Evolutionary conservation across 2,113 vertebrate species (phyloP), one percentile per base, ranked within the genome.

Genomic region (Siphamia tubifer): DNA sequence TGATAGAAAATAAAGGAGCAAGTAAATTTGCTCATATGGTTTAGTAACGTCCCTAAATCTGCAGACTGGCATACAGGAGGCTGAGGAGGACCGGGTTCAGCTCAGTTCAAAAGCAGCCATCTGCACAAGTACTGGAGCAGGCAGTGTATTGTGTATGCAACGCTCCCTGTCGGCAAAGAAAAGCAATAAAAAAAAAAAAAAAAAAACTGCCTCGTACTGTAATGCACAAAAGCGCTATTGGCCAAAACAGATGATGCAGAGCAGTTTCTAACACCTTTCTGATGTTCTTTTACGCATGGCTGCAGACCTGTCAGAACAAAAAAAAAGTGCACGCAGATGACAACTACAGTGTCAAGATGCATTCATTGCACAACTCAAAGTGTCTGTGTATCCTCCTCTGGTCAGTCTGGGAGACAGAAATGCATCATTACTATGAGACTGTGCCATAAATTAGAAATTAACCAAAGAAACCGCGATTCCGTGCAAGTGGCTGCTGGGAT

Each of bases 91-190:
- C 75, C 66, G 73, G 66, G 82, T 90, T 87, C 79, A 84, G 35
- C 81, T 80, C 72, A 90, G 80, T 82, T 88, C 84, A 86, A 83
- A 81, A 58, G 55, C 70, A 74, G 79, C 81, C 70, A 84, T 80
- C 82, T 81, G 73, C 58, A 69, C 76, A 69, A 76, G 35, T 60
- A 40, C 63, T 57, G 36, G 39, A 39, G 65, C 55, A 54, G 44
- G 56, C 57, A 51, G 65, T 72, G 79, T 79, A 40, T 87, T 70
- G 81, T 87, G 86, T 71, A 43, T 72, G 79, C 83, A 86, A 83
- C 94, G 92, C 91, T 91, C 93, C 90, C 92, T 94, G 82, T 94
- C 92, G 94, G 94, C 87, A 77, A 85, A 68, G 45, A 48, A 63
- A 35, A 85, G 87, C 78, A 91, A 34, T 24, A 40, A 34, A 32